Conservation (phyloP, 2,797 vertebrate species). For the Mormyrops attenuatus region DNA sequence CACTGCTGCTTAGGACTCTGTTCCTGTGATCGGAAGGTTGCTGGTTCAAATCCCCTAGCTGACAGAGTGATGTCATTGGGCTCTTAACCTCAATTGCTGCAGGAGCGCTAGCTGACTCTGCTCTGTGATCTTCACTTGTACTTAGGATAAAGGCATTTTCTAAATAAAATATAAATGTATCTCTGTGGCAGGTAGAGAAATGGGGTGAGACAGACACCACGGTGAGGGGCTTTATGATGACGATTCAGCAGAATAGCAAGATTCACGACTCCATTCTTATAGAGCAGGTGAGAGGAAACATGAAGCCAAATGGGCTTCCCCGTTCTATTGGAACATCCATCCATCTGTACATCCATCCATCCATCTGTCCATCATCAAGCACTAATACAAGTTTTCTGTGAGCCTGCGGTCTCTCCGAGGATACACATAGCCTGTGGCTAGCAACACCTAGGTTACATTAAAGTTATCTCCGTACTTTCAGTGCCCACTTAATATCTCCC, state of each 20-base stretch:
- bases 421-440: background rate
- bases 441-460: background rate
- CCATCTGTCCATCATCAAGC: background rate
- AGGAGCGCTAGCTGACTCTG: background rate
- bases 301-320: background rate
- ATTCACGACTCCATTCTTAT: slow-evolving; percentile 55
- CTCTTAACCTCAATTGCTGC: background rate
- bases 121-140: background rate
- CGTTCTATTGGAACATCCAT: background rate
- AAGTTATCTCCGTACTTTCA: background rate
- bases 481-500: background rate
- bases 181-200: slow-evolving; percentile 47
- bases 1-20: background rate
- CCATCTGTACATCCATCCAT: background rate
- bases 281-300: slow-evolving; percentile 55
- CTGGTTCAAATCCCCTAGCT: background rate
- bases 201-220: slow-evolving; percentile 41
- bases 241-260: slow-evolving; percentile 50
- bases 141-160: background rate
- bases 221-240: slow-evolving; percentile 61
- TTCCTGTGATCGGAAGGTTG: background rate
- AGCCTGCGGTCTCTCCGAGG: background rate
- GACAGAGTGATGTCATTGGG: background rate
- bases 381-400: background rate
- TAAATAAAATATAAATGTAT: background rate